Base-by-base conservation (phyloP, 1,140 invertebrate genomes). In the Trissolcus basalis region DNA sequence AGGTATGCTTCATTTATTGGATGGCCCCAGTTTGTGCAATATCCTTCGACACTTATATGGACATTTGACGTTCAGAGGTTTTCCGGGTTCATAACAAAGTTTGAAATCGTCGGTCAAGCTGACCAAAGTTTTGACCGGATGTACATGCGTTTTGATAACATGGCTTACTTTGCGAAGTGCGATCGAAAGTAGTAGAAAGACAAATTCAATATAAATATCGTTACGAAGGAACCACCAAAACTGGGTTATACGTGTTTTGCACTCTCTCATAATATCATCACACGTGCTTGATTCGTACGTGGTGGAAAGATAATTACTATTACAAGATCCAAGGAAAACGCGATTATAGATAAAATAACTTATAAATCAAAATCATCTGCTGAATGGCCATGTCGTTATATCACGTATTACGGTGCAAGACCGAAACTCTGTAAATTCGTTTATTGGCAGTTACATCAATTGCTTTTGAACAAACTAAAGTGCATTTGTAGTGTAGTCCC, bases 301-400 rank as follows among this genome's bases (percentile, higher is more conserved):
- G 59, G 32, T 33, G 16, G 12, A 11, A 7, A 11, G 63, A 16
- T 16, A 54, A 60, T 69, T 63, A 58, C 48, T 64, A 58, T 41
- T 59, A 45, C 43, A 67, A 56, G 69, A 72, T 36, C 54, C 41
- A 41, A 72, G 64, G 19, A 33, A 59, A 70, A 69, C 39, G 64
- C 51, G 70, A 80, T 80, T 74, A 71, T 71, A 69, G 55, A 56
- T 70, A n/a, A 68, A 71, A 80, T 76, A 51, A 77, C 61, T 68
- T 44, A 43, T 14, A 48, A 68, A 78, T 53, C 67, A 75, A 55
- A 4, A 49, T 73, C 61, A 49, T 73, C 55, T 19, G 15, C 61
- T 16, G 45, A 70, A 63, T 58, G 61, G 59, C 45, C 39, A 12
- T 6, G 56, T 15, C 35, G 32, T 36, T 48, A 32, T 50, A 48